Conservation (phyloP, 2,888 invertebrate species). For the Hecatera dysodea region DNA sequence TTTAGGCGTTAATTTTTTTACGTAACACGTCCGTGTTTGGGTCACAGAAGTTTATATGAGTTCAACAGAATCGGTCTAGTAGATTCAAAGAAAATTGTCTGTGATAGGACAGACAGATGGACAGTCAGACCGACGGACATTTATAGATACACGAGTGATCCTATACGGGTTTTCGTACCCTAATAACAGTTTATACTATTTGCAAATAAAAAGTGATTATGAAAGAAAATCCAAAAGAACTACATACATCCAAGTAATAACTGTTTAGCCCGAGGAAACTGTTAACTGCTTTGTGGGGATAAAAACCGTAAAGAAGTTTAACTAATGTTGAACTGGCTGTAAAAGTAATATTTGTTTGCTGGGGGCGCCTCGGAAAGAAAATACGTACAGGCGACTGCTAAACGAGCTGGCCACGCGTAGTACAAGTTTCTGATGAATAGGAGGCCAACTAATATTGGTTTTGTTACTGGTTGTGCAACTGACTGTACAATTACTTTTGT, state of each 20-base stretch:
- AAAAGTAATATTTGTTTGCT: slow-evolving; percentile 52
- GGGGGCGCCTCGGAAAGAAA: background rate
- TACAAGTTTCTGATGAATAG: background rate
- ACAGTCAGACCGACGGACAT: too few relatives aligned
- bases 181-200: too few relatives aligned
- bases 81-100: too few relatives aligned
- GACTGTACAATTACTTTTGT: background rate
- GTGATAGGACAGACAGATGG: too few relatives aligned
- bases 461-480: background rate
- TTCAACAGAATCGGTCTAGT: too few relatives aligned
- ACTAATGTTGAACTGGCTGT: slow-evolving; percentile 39
- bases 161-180: too few relatives aligned
- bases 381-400: background rate
- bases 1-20: too few relatives aligned
- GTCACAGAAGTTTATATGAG: too few relatives aligned
- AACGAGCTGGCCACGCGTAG: background rate
- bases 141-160: too few relatives aligned
- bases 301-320: slow-evolving; percentile 46
- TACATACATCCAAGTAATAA: slow-evolving; percentile 32
- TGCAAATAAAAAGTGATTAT: slow-evolving; percentile 22
- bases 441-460: background rate
- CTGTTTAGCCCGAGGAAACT: slow-evolving; percentile 12
- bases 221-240: slow-evolving; percentile 34
- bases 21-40: too few relatives aligned
- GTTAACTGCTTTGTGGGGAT: slow-evolving; percentile 41